Base-by-base conservation (phyloP, 2,888 invertebrate genomes). In the Neoscelio sp. region DNA sequence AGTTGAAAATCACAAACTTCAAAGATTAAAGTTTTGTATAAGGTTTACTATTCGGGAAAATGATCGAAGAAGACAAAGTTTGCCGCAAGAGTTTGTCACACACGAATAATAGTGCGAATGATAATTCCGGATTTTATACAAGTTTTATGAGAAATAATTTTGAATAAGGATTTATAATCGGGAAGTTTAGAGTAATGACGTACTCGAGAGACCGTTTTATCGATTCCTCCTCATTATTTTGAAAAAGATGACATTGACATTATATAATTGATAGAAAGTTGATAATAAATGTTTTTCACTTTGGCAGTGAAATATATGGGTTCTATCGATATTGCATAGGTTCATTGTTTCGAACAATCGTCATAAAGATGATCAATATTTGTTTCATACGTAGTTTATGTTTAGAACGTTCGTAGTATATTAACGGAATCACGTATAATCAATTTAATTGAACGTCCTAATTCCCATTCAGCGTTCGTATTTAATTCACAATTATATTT, bases 1-100 rank as follows among this genome's bases (percentile, higher is more conserved):
- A 64, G 23, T 48, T 64, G 28, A 64, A 35, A 48, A 33, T 64
- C 35, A 10, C 30, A 26, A 50, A 60, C 26, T 56, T 40, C 7
- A 40, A 15, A 40, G 40, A 26, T 40, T 56, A 54, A 38, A 54
- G 38, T 33, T 56, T 40, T 15, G 26, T 40, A 15, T 12, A 56
- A 56, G 38, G 40, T 26, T 56, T 40, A 23, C 56, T 38, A 15
- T 56, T 56, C 15, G 56, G n/a, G n/a, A 38, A 56, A 56, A 56
- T 26, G 40, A 40, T 56, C 18, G 23, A 28, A 26, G 56, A 18
- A 56, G 38, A 54, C 23, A 40, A 56, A 56, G 56, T 56, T 56
- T 7, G n/a, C n/a, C 40, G 17, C 26, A 17, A 23, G 40, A 56
- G 26, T 56, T 56, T 10, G 8, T 17, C 5, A 28, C 56, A 56